Percentiles rank a stretch among this genome's conserved stretches.
Conservation (phyloP, 2,888 invertebrate genomes). For the Sphecodes monilicornis region DNA sequence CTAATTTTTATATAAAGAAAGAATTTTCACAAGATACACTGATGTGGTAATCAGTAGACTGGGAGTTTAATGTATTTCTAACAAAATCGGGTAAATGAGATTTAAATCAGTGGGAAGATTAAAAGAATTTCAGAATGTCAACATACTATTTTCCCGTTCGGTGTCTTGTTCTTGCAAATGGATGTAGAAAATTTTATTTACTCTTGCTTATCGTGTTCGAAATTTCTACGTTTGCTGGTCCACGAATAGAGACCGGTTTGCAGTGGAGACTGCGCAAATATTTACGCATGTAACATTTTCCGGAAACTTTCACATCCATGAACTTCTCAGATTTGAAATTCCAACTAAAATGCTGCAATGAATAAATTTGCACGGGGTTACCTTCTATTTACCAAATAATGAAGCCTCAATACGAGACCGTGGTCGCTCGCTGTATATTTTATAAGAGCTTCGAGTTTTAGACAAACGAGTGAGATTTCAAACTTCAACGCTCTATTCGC, state of each 20-base stretch:
- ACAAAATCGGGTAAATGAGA: too few relatives aligned
- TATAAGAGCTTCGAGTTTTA: neutral
- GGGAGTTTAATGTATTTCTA: too few relatives aligned
- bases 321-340: slow-evolving; percentile 55
- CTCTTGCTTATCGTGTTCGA: slow-evolving; percentile 15
- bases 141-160: too few relatives aligned
- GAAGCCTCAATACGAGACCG: slow-evolving; percentile 14
- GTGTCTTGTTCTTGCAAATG: neutral
- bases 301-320: slow-evolving; percentile 40
- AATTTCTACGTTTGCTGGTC: slow-evolving; percentile 30
- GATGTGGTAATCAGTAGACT: too few relatives aligned
- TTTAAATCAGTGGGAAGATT: too few relatives aligned
- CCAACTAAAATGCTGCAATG: slow-evolving; percentile 34
- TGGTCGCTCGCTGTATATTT: neutral
- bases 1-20: too few relatives aligned
- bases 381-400: slow-evolving; percentile 30
- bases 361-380: slow-evolving; percentile 38
- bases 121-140: too few relatives aligned
- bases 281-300: slow-evolving; percentile 52
- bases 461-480: neutral
- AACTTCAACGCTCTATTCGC: neutral
- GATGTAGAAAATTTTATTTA: too few relatives aligned
- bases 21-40: too few relatives aligned
- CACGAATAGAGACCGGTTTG: slow-evolving; percentile 12
- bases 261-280: slow-evolving; percentile 39